Conservation (phyloP, 2,888 invertebrate genomes). For the Rapana venosa region DNA sequence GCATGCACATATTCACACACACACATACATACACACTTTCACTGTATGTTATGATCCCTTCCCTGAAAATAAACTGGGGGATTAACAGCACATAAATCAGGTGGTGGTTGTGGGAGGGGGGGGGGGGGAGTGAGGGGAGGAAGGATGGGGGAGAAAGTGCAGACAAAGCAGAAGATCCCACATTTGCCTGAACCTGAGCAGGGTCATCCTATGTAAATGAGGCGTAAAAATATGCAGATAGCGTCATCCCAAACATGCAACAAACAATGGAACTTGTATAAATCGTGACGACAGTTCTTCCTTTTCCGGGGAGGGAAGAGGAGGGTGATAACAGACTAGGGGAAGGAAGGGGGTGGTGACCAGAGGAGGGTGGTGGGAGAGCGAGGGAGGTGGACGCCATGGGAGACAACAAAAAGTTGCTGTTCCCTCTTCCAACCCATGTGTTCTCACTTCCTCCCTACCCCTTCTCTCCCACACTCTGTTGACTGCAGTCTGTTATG, state of each 20-base stretch:
- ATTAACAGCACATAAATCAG: background rate
- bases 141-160: background rate
- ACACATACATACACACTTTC: background rate
- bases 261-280: slow-evolving; percentile 7
- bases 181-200: background rate
- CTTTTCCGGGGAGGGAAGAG: background rate
- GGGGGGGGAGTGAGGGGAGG: too few relatives aligned
- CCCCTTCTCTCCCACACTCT: too few relatives aligned
- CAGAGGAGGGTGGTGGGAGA: too few relatives aligned
- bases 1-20: background rate
- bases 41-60: too few relatives aligned
- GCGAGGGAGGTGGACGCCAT: too few relatives aligned
- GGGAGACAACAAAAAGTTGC: too few relatives aligned
- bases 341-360: too few relatives aligned
- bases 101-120: too few relatives aligned
- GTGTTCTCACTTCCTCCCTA: too few relatives aligned
- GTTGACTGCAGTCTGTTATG: too few relatives aligned
- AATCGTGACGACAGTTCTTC: background rate
- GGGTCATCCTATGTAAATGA: background rate
- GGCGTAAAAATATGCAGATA: background rate
- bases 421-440: too few relatives aligned
- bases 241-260: background rate
- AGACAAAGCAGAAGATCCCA: background rate
- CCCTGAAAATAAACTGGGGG: background rate
- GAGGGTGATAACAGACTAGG: too few relatives aligned